Evolutionary conservation across 92 coral and sea anemone species (phyloP), one percentile per base, ranked within the genome.

Genomic region (Muricea muricata): DNA sequence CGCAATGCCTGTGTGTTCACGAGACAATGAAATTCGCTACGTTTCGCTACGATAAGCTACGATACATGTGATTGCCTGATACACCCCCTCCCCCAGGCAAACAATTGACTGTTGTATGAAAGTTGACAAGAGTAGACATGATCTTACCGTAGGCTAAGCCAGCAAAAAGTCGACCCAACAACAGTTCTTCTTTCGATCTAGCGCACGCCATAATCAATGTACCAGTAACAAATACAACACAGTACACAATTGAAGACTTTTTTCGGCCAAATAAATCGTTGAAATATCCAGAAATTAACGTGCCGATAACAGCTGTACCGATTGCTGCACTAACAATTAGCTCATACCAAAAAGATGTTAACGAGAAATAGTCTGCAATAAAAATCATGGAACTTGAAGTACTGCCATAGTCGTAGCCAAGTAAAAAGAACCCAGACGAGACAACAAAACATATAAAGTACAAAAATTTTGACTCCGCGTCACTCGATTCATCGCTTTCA

Each of bases 341-440:
- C 70, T 93, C 98, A 37, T 95, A 95, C 98, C 98, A 95, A 3
- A 91, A 75, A 14, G 75, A 71, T 1, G 88, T 82, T 60, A 95
- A 75, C 0, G 75, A 87, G 54, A 95, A 93, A 86, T 90, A 89
- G 39, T 90, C 78, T n/a, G 84, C 83, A 15, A 95, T 87, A 14
- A 89, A 87, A 26, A 95, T 68, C 97, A 95, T 93, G 7, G 98
- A 94, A 41, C 98, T 97, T 0, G 98, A 95, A 2, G 93, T 84
- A 18, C 93, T 93, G 0, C 98, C 98, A 4, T 93, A 89, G 78
- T 95, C 98, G 46, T 95, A 95, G 10, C 98, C 98, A 32, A 95
- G 85, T 31, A 92, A 58, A 58, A 95, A 95, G 4, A 94, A 97
- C 28, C 98, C 97, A 15, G 91, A 40, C 0, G 95, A 95, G 2